phyloP scores from a whole-genome alignment of 2,113 vertebrate genomes.

The Meleagris gallopavo region DNA sequence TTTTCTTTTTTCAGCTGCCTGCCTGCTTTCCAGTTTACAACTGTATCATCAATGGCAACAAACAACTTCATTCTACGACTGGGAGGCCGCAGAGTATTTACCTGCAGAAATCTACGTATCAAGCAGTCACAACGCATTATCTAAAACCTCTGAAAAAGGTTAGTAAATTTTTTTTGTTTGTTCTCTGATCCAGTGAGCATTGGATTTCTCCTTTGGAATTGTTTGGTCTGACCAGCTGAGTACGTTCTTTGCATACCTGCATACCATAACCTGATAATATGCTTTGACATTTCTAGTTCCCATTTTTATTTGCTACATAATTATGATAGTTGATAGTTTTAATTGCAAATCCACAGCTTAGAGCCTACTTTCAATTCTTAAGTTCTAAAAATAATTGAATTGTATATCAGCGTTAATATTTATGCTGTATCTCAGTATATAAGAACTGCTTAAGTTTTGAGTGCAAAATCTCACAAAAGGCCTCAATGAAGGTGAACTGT shows the following conservation, averaged over 20 bases:
- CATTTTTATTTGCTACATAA: background rate
- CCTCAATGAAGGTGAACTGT: background rate
- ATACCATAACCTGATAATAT: background rate
- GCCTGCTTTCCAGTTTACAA: background rate
- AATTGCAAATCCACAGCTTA: background rate
- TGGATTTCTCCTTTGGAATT: background rate
- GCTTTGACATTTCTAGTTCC: background rate
- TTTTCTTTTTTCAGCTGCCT: background rate
- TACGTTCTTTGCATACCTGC: background rate
- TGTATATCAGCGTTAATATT: background rate
- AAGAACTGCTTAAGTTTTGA: background rate
- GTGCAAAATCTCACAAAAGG: background rate
- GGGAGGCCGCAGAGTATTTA: background rate
- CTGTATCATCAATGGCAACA: rapidly evolving
- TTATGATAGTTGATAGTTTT: background rate
- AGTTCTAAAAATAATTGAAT: background rate
- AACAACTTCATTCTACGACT: background rate
- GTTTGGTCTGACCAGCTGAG: background rate
- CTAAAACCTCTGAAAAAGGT: background rate
- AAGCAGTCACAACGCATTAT: background rate
- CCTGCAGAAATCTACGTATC: background rate
- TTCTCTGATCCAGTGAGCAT: background rate
- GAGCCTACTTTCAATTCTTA: background rate
- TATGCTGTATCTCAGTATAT: background rate
- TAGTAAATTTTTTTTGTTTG: background rate